Evolutionary conservation across 1,140 invertebrate genomes (phyloP).

Genomic region (Drosophila nebulosa): DNA sequence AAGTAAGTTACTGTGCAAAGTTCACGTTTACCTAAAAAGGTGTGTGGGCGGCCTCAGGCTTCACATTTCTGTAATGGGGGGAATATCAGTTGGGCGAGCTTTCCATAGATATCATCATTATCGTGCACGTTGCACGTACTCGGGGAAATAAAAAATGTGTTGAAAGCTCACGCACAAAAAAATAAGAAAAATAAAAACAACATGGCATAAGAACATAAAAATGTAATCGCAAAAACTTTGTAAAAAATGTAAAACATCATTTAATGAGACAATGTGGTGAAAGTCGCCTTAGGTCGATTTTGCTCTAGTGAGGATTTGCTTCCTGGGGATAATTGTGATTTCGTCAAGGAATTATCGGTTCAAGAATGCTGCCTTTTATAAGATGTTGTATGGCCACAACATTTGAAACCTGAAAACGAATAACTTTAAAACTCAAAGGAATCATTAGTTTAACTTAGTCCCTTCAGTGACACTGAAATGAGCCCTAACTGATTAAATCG

Average conservation of each 20-base stretch:
- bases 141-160: constrained; percentile 15
- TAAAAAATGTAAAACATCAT: constrained; percentile 11
- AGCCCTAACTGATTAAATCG: not conserved
- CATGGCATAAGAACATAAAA: constrained; percentile 16
- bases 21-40: constrained; percentile 47
- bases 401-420: no score
- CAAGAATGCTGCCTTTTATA: no score
- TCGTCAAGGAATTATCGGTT: no score
- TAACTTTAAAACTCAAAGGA: no score
- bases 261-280: constrained; percentile 13
- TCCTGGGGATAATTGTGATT: no score
- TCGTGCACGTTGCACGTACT: not conserved
- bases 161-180: constrained; percentile 41
- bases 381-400: no score
- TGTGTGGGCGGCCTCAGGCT: constrained; percentile 39
- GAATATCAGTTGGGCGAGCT: constrained; percentile 36
- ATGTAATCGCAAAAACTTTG: constrained; percentile 26
- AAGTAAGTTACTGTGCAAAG: constrained; percentile 42
- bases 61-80: constrained; percentile 35
- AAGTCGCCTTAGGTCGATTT: no score
- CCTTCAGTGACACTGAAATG: no score
- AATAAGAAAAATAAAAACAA: constrained; percentile 17
- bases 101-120: constrained; percentile 3
- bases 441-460: no score
- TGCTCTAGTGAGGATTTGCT: no score